Evolutionary conservation across 2,113 vertebrate genomes (phyloP), one percentile per base, ranked within the genome.

Genomic region (Melanocharis versteri): DNA sequence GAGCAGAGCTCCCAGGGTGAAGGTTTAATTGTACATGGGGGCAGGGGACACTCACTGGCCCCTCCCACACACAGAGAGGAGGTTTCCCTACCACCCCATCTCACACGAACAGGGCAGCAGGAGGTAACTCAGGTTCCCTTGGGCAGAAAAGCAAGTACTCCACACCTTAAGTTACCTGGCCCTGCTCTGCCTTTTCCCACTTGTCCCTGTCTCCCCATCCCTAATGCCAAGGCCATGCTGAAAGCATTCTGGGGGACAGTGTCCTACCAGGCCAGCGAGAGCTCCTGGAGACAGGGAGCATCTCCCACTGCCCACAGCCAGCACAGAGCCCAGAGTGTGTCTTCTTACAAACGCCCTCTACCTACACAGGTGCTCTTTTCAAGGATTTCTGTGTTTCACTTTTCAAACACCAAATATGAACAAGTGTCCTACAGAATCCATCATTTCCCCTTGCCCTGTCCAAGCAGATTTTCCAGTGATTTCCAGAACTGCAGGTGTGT

Each of bases 211-310:
- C 30, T 20, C 27, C 54, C 68, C 48, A 68, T 20, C 39, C 60
- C 58, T 30, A 54, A 82, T n/a, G 53, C n/a, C 42, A 89, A 79
- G 37, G 22, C 51, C 80, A 47, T 9, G 57, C n/a, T 75, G 71
- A 50, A 83, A 50, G 21, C 23, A 31, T 16, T 8, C 2, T 4
- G 37, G 13, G 31, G 58, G 15, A 64, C 64, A 51, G 31, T 35
- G 56, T 64, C 53, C 73, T 22, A 15, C 30, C 0, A 1, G 44
- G 53, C 19, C 62, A 72, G 48, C 0, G 0, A 54, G 53, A 66
- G 30, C 57, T 68, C n/a, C 8, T 7, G 14, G 10, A 14, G 58
- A 54, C 42, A 75, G 23, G 71, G 40, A 33, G 15, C 68, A 50
- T 11, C 31, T 76, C 62, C 72, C 4, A 1, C 65, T 65, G 56